Evolutionary conservation across 2,888 invertebrate genomes (phyloP), one percentile per base, ranked within the genome.

Genomic region (Apamea anceps): DNA sequence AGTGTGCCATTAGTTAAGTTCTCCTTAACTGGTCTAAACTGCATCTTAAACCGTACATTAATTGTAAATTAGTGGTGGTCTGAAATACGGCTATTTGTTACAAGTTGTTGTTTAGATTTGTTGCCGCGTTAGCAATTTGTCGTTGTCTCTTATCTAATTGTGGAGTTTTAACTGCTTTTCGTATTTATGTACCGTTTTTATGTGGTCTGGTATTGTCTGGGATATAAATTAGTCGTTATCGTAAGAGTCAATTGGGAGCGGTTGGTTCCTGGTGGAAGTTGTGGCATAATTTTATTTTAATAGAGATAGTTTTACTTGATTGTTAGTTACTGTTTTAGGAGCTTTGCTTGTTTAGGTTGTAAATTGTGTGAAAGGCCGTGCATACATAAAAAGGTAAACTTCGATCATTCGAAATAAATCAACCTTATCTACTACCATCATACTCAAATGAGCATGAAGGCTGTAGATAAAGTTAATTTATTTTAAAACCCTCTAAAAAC

Each of bases 21-120:
- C 89, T 91, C 87, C 88, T 91, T 91, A 93, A 91, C 91, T 91
- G 90, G 93, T 93, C 93, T 91, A 93, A 93, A 92, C 91, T 91
- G 92, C 93, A 91, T 90, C 91, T 92, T 88, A 89, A 84, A 88
- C 89, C 87, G 89, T 90, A 91, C 93, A 94, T 94, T 95, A 94
- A 94, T 94, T 93, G 94, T 94, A 92, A 94, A 94, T 94, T 94
- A 94, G 94, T 90, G 91, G 90, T 87, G 88, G 83, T 75, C 91
- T 90, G 92, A 92, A 93, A 91, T 92, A 92, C 92, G 80, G 91
- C 91, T 87, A 93, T 94, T 93, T 92, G 94, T 94, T 92, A 89
- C 90, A 86, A 89, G 91, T 91, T 93, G 91, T 92, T 93, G 92
- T 93, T 93, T 91, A 85, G 88, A 91, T 91, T 90, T 90, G 90